Base-by-base conservation (phyloP, 1,140 invertebrate species). In the Heliconius melpomene region DNA sequence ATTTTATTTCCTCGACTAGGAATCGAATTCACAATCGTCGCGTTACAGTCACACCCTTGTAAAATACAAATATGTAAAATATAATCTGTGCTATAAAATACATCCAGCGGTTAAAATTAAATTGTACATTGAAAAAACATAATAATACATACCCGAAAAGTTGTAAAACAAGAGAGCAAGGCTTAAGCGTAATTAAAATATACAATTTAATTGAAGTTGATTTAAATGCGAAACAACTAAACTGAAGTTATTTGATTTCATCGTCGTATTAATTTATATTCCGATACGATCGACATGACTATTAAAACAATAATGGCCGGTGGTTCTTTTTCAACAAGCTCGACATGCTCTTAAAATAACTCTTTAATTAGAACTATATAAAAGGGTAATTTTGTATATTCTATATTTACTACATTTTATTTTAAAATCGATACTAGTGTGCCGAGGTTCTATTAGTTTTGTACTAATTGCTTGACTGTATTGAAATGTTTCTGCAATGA, bases 311-410 rank as follows among this genome's bases (percentile, higher is more conserved):
- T 26, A 66, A 66, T 57, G 54, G 54, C 54, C 60, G 23, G 11
- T 66, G 60, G n/a, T 66, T 29, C 23, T 66, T 66, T 66, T 66
- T 66, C 60, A 29, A 66, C 60, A 29, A 66, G 26, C 60, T 23
- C 7, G 60, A 26, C 11, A 66, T 66, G 60, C 54, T 66, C 29
- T 66, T 66, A 26, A 66, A 66, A 29, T 66, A 26, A 66, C 9
- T 66, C 9, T 66, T 66, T 66, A 66, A 66, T 66, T 66, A 66
- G 60, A 66, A 66, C 26, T 13, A 23, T 57, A 16, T 11, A 1
- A 66, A 66, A 66, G 8, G 23, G 23, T 66, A 60, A 60, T 60
- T 60, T 66, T 26, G 60, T 66, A 29, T 26, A 66, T 66, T 66
- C 60, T 29, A 11, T 23, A 60, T 66, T 26, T n/a, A n/a, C n/a